phyloP scores from a whole-genome alignment of 2,797 vertebrate species.

The Anguilla megastoma region DNA sequence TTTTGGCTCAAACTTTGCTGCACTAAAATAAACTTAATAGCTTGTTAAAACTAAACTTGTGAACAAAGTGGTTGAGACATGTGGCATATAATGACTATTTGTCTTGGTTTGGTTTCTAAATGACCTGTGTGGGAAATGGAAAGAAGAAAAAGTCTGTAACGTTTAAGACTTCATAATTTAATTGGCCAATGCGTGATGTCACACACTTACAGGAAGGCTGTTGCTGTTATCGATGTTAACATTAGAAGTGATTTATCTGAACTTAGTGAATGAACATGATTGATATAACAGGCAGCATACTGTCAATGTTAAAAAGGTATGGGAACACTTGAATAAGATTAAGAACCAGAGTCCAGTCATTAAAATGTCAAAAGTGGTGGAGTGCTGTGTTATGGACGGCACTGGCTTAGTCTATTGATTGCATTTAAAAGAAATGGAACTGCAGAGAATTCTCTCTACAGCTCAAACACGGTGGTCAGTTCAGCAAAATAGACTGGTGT shows the following conservation, averaged over 20 bases:
- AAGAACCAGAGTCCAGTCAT: slow-evolving; percentile 3
- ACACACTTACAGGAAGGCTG: neutral
- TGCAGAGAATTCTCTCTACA: neutral
- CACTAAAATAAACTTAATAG: neutral
- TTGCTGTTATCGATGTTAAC: neutral
- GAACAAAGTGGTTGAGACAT: too few relatives aligned
- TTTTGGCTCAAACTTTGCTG: neutral
- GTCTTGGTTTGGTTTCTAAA: too few relatives aligned
- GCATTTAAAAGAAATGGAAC: neutral
- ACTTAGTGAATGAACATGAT: neutral
- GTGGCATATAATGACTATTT: too few relatives aligned
- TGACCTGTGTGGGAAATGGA: neutral
- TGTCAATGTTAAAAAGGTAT: neutral
- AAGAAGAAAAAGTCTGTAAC: neutral
- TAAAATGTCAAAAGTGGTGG: neutral
- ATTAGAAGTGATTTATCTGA: neutral
- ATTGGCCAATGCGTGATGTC: neutral
- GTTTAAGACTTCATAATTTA: neutral
- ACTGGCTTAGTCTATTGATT: neutral
- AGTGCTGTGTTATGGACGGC: neutral
- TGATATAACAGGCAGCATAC: neutral
- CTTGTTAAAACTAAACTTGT: neutral
- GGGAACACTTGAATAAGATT: neutral
- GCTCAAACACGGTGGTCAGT: neutral
- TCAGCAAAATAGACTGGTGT: neutral